phyloP scores from a whole-genome alignment of 2,888 invertebrate species.

The Tortrix viridana region DNA sequence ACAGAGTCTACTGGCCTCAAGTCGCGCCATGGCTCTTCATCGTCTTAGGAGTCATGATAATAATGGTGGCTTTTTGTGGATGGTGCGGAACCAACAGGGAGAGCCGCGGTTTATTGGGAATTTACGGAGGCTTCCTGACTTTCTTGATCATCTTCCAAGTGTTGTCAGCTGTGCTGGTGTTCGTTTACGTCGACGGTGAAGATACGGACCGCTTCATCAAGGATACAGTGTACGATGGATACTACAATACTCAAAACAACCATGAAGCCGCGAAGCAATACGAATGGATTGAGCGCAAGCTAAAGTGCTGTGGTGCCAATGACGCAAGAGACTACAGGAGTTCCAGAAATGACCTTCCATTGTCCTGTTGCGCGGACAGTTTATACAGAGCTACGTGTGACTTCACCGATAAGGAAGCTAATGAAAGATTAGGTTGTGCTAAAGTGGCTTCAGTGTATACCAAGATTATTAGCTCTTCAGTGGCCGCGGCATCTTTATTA shows the following conservation, averaged over 20 bases:
- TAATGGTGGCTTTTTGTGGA: conserved; percentile 74
- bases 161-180: conserved; percentile 71
- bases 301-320: conserved; percentile 77
- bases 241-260: conserved; percentile 76
- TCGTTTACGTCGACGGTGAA: conserved; percentile 78
- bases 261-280: conserved; percentile 73
- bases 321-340: conserved; percentile 77
- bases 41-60: conserved; percentile 67
- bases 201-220: conserved; percentile 76
- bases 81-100: conserved; percentile 74
- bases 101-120: conserved; percentile 71
- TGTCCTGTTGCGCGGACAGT: conserved; percentile 75
- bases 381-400: conserved; percentile 75
- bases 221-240: conserved; percentile 79
- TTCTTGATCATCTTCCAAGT: conserved; percentile 68
- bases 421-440: conserved; percentile 77
- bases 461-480: conserved; percentile 76
- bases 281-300: conserved; percentile 73
- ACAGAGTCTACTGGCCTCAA: conserved; percentile 78
- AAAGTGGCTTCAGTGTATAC: conserved; percentile 80
- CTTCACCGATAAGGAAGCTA: conserved; percentile 79
- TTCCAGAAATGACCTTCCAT: conserved; percentile 75
- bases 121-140: conserved; percentile 69
- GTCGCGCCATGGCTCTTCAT: conserved; percentile 81
- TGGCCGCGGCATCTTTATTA: conserved; percentile 72